Evolutionary conservation across 1,140 invertebrate genomes (phyloP).

Genomic region (Metopolophium dirhodum): DNA sequence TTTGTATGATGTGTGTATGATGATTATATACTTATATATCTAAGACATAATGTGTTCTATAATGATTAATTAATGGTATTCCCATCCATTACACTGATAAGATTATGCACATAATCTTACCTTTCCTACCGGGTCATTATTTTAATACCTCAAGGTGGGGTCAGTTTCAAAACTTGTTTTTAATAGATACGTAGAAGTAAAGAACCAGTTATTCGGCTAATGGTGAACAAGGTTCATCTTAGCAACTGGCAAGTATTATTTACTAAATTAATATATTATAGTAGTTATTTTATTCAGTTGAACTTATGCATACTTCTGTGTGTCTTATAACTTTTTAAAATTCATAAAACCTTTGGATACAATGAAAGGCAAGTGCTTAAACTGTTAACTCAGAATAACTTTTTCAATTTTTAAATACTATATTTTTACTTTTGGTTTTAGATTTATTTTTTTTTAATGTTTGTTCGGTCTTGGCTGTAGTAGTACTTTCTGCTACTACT

Average conservation of each 20-base stretch:
- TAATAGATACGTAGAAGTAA: background rate
- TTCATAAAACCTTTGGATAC: background rate
- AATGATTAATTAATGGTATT: constrained; percentile 37
- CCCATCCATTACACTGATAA: constrained; percentile 25
- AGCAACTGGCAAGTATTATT: background rate
- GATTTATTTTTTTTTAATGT: background rate
- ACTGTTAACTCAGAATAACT: background rate
- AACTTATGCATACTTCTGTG: background rate
- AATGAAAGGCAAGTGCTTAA: constrained; percentile 44
- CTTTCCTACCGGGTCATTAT: constrained; percentile 4
- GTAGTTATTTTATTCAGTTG: background rate
- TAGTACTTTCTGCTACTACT: background rate
- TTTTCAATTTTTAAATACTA: background rate
- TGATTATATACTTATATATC: constrained; percentile 52
- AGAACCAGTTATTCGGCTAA: constrained; percentile 31
- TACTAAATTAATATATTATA: background rate
- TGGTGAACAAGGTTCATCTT: constrained; percentile 29
- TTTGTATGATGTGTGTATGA: constrained; percentile 44
- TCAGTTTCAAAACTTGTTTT: constrained; percentile 49
- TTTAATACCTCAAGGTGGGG: background rate
- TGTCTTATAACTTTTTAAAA: background rate
- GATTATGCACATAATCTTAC: background rate
- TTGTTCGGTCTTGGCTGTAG: background rate
- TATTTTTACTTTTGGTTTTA: constrained; percentile 9
- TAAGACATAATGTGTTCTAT: constrained; percentile 17